Conservation (phyloP, 2,113 vertebrate genomes). For the Catharus bicknelli region DNA sequence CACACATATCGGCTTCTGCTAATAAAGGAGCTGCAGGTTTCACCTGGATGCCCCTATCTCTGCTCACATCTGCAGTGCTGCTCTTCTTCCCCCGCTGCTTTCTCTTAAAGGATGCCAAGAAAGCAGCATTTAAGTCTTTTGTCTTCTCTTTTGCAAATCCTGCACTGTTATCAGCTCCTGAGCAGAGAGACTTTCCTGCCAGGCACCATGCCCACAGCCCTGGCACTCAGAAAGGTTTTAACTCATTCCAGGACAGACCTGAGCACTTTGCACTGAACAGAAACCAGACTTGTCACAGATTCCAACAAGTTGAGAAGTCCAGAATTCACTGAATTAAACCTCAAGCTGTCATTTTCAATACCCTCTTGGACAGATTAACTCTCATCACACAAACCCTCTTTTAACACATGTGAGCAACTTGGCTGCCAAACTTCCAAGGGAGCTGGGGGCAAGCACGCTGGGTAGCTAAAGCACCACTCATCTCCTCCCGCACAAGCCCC, state of each 20-base stretch:
- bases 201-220: constrained; percentile 38
- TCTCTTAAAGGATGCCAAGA: constrained; percentile 43
- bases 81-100: neutral
- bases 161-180: constrained; percentile 14
- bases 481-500: accelerated
- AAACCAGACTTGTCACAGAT: accelerated
- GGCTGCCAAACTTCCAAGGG: accelerated
- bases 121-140: constrained; percentile 51
- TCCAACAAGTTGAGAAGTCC: neutral
- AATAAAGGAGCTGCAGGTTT: constrained; percentile 11
- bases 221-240: constrained; percentile 34
- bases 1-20: neutral
- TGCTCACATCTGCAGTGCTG: constrained; percentile 23
- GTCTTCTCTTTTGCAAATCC: constrained; percentile 35
- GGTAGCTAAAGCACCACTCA: neutral
- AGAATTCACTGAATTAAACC: neutral
- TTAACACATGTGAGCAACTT: neutral
- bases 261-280: neutral
- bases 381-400: neutral
- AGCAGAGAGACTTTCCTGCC: constrained; percentile 26
- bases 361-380: neutral
- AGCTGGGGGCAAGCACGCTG: neutral
- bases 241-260: neutral
- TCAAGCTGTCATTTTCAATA: neutral
- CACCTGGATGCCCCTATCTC: constrained; percentile 8